A percentile compares a stretch with the other conserved stretches of the same genome.
These are phyloP conservation scores for Apocrypta bakeri DNA, from an alignment of 1,140 invertebrate species.

Conservation along the genomic window DNA sequence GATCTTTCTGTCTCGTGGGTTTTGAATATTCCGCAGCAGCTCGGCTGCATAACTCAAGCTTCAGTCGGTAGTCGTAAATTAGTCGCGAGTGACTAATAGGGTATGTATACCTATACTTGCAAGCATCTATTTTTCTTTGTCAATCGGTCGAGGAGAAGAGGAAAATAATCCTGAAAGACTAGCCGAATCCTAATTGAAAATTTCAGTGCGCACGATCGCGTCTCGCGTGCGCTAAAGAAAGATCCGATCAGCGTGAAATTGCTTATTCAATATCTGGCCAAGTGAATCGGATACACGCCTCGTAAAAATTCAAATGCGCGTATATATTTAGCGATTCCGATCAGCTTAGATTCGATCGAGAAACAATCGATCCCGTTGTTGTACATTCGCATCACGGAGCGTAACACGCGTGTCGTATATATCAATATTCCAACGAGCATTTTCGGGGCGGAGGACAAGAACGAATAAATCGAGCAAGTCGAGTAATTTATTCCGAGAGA, in stretches of 20 bases:
- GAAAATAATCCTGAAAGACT: neutral
- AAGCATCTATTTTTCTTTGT: too few species aligned
- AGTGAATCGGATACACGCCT: neutral
- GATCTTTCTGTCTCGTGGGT: neutral
- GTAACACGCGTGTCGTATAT: neutral
- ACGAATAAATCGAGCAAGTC: constrained; percentile 27
- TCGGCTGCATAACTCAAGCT: neutral
- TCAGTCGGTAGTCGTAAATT: neutral
- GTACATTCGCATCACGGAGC: neutral
- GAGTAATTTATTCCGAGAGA: constrained; percentile 20
- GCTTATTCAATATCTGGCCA: neutral
- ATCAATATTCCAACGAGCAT: constrained; percentile 29
- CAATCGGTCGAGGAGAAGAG: neutral
- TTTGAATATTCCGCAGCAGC: neutral
- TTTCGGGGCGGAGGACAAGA: neutral
- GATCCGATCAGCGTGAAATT: neutral
- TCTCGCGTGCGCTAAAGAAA: neutral
- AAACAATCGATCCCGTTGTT: neutral
- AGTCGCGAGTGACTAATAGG: neutral
- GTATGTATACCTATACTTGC: too few species aligned
- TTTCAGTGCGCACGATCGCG: neutral
- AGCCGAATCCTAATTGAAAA: neutral
- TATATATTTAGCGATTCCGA: neutral
- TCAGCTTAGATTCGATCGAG: neutral
- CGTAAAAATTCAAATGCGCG: neutral